These are phyloP conservation scores for Crypturellus tataupa DNA, from an alignment of 2,797 vertebrate species.

Conservation along the genomic window DNA sequence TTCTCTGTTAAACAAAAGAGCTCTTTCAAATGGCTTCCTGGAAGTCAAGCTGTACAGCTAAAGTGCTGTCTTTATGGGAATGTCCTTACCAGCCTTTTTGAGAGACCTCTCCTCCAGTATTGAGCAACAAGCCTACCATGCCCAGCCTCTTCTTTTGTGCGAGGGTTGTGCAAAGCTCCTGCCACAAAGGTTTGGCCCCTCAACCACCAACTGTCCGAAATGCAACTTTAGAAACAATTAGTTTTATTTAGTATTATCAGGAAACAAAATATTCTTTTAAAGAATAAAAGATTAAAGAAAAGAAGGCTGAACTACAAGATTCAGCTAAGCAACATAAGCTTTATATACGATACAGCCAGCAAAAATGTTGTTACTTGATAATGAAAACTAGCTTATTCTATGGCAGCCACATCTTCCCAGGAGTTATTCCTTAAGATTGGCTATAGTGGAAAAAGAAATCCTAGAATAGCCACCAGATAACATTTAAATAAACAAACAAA, in stretches of 20 bases:
- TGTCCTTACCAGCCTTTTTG: background rate
- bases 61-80: slow-evolving; percentile 8
- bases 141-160: background rate
- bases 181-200: background rate
- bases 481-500: background rate
- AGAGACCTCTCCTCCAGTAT: background rate
- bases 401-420: background rate
- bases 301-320: background rate
- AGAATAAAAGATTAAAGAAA: background rate
- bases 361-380: background rate
- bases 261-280: background rate
- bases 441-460: background rate
- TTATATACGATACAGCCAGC: background rate
- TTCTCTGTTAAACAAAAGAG: slow-evolving; percentile 20
- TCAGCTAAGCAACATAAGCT: background rate
- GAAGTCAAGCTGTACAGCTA: slow-evolving; percentile 6
- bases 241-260: background rate
- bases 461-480: background rate
- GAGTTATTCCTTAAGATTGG: background rate
- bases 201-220: background rate
- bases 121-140: background rate
- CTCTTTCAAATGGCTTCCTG: slow-evolving; percentile 49
- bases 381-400: background rate
- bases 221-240: background rate
- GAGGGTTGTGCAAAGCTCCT: background rate